phyloP scores from a whole-genome alignment of 2,113 vertebrate genomes.

The Psittacus erithacus region DNA sequence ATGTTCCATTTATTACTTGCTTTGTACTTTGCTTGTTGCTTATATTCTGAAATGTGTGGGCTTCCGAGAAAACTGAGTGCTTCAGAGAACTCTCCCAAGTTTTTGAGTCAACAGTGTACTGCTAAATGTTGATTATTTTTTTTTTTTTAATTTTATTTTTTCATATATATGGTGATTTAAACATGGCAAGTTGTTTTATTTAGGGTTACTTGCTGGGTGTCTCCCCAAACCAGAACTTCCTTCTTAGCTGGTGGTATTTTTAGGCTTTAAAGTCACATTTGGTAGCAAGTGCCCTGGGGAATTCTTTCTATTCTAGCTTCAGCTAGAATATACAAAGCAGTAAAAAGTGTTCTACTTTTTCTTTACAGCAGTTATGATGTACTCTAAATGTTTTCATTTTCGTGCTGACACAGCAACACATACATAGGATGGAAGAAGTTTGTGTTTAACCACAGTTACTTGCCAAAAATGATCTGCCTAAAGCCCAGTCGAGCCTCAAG shows the following conservation, averaged over 20 bases:
- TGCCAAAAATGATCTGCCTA: neutral
- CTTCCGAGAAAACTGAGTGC: neutral
- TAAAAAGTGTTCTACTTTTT: neutral
- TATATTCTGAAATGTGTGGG: neutral
- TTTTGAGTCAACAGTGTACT: neutral
- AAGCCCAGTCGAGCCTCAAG: neutral
- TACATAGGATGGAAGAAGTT: neutral
- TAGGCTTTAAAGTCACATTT: constrained; percentile 27
- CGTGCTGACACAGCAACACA: neutral
- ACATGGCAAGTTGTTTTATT: neutral
- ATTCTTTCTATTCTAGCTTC: neutral
- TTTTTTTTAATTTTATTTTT: neutral
- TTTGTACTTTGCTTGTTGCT: neutral
- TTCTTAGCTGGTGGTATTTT: constrained; percentile 33
- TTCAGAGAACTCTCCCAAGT: neutral
- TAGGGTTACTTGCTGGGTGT: neutral
- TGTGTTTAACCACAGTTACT: neutral
- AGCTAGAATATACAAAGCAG: neutral
- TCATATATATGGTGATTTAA: neutral
- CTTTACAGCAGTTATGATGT: neutral
- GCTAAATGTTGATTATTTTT: neutral
- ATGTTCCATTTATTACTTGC: neutral
- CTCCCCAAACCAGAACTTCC: constrained; percentile 37
- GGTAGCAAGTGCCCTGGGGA: neutral
- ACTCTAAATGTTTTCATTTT: neutral